A percentile compares a stretch with the other conserved stretches of the same genome.
These are phyloP conservation scores for Alectura lathami DNA, from an alignment of 2,113 vertebrate species.

Conservation along the genomic window DNA sequence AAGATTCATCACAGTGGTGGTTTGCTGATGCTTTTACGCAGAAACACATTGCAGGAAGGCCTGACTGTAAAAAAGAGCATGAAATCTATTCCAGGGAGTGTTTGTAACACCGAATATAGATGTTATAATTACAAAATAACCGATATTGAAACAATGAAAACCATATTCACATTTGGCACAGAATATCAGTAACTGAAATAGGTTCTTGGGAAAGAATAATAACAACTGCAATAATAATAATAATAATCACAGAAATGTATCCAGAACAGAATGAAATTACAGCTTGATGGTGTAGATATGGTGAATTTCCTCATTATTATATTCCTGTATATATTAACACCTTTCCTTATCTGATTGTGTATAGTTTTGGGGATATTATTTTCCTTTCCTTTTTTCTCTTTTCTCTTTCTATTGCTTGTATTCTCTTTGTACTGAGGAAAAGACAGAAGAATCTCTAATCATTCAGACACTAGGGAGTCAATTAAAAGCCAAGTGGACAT, in stretches of 20 bases:
- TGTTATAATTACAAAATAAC: not conserved
- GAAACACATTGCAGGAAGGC: not conserved
- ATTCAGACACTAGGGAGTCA: not conserved
- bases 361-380: not conserved
- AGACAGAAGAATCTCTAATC: not conserved
- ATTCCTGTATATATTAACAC: too few relatives aligned
- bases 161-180: not conserved
- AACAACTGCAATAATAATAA: not conserved
- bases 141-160: not conserved
- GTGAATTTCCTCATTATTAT: not conserved
- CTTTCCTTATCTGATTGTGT: not conserved
- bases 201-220: not conserved
- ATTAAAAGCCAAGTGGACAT: not conserved
- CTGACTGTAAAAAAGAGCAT: not conserved
- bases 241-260: not conserved
- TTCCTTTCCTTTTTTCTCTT: not conserved
- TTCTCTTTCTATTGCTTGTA: not conserved
- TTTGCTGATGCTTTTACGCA: not conserved
- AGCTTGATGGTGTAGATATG: not conserved
- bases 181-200: not conserved
- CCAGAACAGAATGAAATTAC: not conserved
- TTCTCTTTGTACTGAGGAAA: too few relatives aligned
- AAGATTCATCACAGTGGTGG: not conserved
- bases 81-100: not conserved
- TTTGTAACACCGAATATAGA: not conserved